Evolutionary conservation across 1,140 invertebrate species (phyloP), one percentile per base, ranked within the genome.

Genomic region (Sminthurinus signatus): DNA sequence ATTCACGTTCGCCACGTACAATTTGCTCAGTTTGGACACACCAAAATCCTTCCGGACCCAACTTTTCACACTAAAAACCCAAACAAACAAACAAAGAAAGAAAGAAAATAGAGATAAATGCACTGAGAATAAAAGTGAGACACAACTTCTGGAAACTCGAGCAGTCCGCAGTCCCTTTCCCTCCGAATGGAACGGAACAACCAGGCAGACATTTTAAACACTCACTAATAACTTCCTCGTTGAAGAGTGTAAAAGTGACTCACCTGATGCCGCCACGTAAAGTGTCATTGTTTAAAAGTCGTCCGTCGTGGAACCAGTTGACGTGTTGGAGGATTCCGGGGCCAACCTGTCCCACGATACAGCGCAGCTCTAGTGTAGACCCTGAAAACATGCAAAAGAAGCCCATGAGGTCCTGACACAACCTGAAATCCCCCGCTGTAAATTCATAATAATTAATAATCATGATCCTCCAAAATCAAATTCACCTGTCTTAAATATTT

Each of bases 401-500:
- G n/a, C n/a, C n/a, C n/a, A n/a, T n/a, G n/a, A n/a, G n/a, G n/a
- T n/a, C n/a, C n/a, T n/a, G n/a, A n/a, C n/a, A n/a, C n/a, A n/a
- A n/a, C n/a, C n/a, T n/a, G n/a, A n/a, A n/a, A n/a, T n/a, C n/a
- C n/a, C n/a, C n/a, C n/a, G n/a, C n/a, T n/a, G n/a, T n/a, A n/a
- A n/a, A n/a, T n/a, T n/a, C n/a, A n/a, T n/a, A n/a, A n/a, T n/a
- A n/a, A n/a, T n/a, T n/a, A n/a, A n/a, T n/a, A n/a, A n/a, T n/a
- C n/a, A n/a, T n/a, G n/a, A n/a, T n/a, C n/a, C n/a, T n/a, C n/a
- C n/a, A n/a, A n/a, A n/a, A n/a, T n/a, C n/a, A n/a, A n/a, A n/a
- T n/a, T n/a, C n/a, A n/a, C n/a, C n/a, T 67, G 87, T 86, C 77
- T 91, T 89, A 80, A 89, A 91, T 76, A 88, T 88, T 78, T 90